A percentile compares a stretch with the other conserved stretches of the same genome.
phyloP scores from a whole-genome alignment of 1,140 invertebrate genomes.

The Scylla paramamosain region DNA sequence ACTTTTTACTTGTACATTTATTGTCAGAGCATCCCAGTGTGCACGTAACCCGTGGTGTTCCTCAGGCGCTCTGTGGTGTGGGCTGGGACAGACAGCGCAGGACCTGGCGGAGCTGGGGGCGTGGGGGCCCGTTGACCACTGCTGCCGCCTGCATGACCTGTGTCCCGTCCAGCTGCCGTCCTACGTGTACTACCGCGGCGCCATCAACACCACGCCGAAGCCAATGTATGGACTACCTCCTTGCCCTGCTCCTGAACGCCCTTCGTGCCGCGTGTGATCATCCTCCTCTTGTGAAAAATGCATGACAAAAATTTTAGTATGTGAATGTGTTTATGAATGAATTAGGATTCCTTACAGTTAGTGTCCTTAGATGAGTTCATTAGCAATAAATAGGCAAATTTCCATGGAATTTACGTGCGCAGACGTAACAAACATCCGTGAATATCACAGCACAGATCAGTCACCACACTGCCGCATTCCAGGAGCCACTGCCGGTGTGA shows the following conservation, averaged over 20 bases:
- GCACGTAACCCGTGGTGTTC: too few relatives aligned
- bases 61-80: constrained; percentile 52
- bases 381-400: too few relatives aligned
- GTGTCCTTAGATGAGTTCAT: too few relatives aligned
- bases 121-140: constrained; percentile 11
- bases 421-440: too few relatives aligned
- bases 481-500: constrained; percentile 51
- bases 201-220: not conserved
- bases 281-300: too few relatives aligned
- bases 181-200: not conserved
- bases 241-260: too few relatives aligned
- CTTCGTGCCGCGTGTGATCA: too few relatives aligned
- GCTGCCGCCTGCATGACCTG: constrained; percentile 65
- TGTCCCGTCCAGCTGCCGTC: constrained; percentile 46
- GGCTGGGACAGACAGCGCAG: constrained; percentile 74
- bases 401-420: too few relatives aligned
- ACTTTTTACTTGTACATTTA: not conserved
- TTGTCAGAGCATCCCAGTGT: not conserved
- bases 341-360: too few relatives aligned
- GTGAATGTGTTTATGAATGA: too few relatives aligned
- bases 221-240: not conserved
- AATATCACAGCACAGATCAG: too few relatives aligned
- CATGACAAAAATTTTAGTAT: too few relatives aligned
- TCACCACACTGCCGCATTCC: not conserved
- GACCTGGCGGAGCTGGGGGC: constrained; percentile 37